Evolutionary conservation across 2,888 invertebrate genomes (phyloP).

Genomic region (Caenorhabditis sp.): DNA sequence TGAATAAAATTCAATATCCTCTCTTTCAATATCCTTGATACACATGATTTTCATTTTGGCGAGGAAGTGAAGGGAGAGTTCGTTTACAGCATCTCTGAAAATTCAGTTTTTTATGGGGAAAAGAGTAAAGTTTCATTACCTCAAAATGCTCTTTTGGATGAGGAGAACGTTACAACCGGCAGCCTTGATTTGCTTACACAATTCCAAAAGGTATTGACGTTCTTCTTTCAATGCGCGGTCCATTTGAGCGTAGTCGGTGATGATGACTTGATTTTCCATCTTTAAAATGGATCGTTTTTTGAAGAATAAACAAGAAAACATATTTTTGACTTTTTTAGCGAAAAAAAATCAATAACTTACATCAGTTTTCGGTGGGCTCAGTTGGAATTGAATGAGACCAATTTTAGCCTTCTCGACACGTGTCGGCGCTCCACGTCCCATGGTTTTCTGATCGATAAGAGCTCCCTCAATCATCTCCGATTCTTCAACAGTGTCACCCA

Average conservation of each 20-base stretch:
- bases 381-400: conserved; percentile 97
- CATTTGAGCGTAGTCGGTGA: conserved; percentile 99
- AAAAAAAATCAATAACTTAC: conserved; percentile 76
- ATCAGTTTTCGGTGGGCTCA: conserved; percentile 98
- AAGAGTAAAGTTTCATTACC: no score
- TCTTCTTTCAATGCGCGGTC: conserved; percentile 97
- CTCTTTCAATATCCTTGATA: conserved; percentile 94
- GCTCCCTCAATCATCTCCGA: conserved; percentile 94
- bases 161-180: conserved; percentile 95
- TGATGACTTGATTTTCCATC: conserved; percentile 78
- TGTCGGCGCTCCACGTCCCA: conserved; percentile 87
- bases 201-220: conserved; percentile 93
- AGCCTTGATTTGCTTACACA: conserved; percentile 98
- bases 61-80: conserved; percentile 94
- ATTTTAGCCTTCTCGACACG: conserved; percentile 96
- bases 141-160: conserved; percentile 84
- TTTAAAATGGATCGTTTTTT: conserved; percentile 5
- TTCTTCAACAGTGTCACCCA: conserved; percentile 80
- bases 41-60: conserved; percentile 99
- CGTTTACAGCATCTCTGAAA: conserved; percentile 91
- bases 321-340: not conserved
- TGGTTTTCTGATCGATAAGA: conserved; percentile 87
- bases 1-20: conserved; percentile 96
- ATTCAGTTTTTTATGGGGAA: conserved; percentile 87
- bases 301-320: not conserved